Evolutionary conservation across 2,888 invertebrate genomes (phyloP).

Genomic region (Microplitis manilae): DNA sequence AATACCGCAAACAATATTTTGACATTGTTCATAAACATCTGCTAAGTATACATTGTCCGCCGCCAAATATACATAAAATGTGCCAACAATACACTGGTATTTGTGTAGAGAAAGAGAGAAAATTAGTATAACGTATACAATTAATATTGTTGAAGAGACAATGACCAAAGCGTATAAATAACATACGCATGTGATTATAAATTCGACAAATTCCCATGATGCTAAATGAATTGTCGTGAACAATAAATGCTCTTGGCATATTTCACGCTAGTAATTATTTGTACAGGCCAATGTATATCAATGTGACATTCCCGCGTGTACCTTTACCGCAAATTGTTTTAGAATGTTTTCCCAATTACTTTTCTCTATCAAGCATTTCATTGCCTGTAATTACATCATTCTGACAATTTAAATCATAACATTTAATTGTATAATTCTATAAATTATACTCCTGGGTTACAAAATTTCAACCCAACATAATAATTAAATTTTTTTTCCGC

Average conservation of each 20-base stretch:
- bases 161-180: background rate
- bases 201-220: conserved; percentile 36
- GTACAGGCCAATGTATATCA: background rate
- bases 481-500: too few species aligned
- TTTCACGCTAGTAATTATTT: background rate
- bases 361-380: background rate
- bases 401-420: background rate
- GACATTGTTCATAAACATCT: conserved; percentile 33
- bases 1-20: conserved; percentile 29
- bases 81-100: background rate
- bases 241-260: conserved; percentile 40
- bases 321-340: background rate
- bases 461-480: too few species aligned
- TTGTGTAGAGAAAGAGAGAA: background rate
- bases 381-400: background rate
- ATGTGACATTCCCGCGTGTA: background rate
- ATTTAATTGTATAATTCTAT: too few species aligned
- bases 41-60: background rate
- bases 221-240: conserved; percentile 37
- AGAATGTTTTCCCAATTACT: background rate
- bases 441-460: too few species aligned
- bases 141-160: conserved; percentile 22
- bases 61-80: too few species aligned
- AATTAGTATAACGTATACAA: background rate
- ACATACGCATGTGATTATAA: conserved; percentile 26